Base-by-base conservation (phyloP, 1,140 invertebrate species). In the Gonatopus flavifemur region DNA sequence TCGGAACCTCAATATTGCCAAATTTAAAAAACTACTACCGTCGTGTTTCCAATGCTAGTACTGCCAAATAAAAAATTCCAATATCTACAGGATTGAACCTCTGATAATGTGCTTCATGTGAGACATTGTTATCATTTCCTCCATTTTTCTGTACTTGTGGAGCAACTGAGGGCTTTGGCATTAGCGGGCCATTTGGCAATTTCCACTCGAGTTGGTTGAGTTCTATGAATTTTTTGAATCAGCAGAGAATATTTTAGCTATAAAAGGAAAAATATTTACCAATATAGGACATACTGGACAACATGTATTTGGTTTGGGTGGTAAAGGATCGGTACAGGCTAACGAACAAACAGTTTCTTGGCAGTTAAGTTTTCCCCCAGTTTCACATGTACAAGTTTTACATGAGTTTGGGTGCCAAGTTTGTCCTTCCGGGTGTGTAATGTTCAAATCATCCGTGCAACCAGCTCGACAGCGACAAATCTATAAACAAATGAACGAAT, bases 221-320 rank as follows among this genome's bases (percentile, higher is more conserved):
- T n/a, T n/a, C n/a, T n/a, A n/a, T n/a, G n/a, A n/a, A n/a, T n/a
- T n/a, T 30, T 0, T 19, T 12, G 7, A 47, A 20, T 16, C 15
- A 6, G 10, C 16, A 20, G n/a, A 3, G 21, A 47, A 47, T 39
- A 38, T 25, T 25, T 19, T 18, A 12, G 3, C 30, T 19, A 43
- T 10, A 19, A 21, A 2, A 3, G 1, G 12, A n/a, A 7, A 7
- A 20, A 10, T 15, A 44, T 62, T 72, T 53, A 77, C 74, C 53
- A 59, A 62, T 28, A 70, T 65, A 9, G 69, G 70, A 54, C 74
- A 77, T 45, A 64, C 40, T 8, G 73, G 71, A 51, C 74, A 77
- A 55, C 74, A 77, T 30, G 52, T 51, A 43, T 65, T 67, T 2
- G 58, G 53, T 35, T 64, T 46, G 36, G 71, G 66, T 32, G 74